Percentiles rank a stretch among this genome's conserved stretches.
Evolutionary conservation across 2,888 invertebrate genomes (phyloP).

Genomic region (Microctonus aethiopoides): DNA sequence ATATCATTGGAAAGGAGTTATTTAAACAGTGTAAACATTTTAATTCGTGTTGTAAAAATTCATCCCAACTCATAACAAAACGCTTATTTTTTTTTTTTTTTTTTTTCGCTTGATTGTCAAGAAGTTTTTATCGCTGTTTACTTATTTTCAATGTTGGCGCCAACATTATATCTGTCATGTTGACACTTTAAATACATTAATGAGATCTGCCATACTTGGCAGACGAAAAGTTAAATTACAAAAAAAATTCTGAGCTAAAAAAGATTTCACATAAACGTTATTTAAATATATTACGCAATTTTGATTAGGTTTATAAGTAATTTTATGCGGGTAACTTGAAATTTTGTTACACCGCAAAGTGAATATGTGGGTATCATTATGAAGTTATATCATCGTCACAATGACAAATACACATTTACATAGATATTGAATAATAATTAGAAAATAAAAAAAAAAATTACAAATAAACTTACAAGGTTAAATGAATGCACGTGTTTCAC

Average conservation of each 20-base stretch:
- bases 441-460: too few species aligned
- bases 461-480: too few species aligned
- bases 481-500: too few species aligned
- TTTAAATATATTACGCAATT: neutral
- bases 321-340: neutral
- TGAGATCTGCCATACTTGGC: neutral
- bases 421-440: too few species aligned
- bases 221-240: too few species aligned
- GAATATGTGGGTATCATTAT: neutral
- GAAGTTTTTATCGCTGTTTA: neutral
- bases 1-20: neutral
- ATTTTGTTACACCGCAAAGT: neutral
- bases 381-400: too few species aligned
- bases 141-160: neutral
- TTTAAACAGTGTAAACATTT: neutral
- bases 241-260: neutral
- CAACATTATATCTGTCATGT: too few species aligned
- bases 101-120: neutral
- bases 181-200: neutral
- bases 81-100: neutral
- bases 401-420: too few species aligned
- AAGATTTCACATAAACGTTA: neutral
- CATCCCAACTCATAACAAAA: neutral
- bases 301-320: too few species aligned
- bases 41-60: neutral